phyloP scores from a whole-genome alignment of 2,113 vertebrate species.

The Pungitius pungitius region DNA sequence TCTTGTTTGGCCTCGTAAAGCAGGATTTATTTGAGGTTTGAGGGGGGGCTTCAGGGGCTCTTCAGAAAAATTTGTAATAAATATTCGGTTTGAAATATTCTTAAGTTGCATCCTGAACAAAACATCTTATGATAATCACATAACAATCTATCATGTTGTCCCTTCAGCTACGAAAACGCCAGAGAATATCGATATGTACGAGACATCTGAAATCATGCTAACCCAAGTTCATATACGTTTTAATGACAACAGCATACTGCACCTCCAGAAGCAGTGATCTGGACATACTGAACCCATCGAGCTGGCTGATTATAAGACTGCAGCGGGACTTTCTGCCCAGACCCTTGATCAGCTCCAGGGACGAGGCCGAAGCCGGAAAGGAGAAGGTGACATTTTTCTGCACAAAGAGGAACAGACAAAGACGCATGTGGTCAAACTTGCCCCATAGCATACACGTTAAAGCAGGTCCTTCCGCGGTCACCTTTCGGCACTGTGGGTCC shows the following conservation, averaged over 20 bases:
- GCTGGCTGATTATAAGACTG: constrained; percentile 81
- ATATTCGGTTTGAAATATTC: background rate
- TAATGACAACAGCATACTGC: background rate
- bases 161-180: background rate
- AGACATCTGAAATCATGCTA: background rate
- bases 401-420: background rate
- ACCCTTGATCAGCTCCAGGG: constrained; percentile 77
- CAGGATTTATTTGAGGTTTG: background rate
- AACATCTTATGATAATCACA: background rate
- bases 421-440: background rate
- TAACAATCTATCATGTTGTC: background rate
- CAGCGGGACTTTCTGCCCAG: constrained; percentile 71
- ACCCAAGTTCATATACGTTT: background rate
- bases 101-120: background rate
- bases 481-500: background rate
- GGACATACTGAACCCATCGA: constrained; percentile 81
- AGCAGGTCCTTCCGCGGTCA: background rate
- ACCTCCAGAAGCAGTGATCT: constrained; percentile 79
- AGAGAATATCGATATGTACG: background rate
- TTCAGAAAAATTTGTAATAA: background rate
- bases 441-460: background rate
- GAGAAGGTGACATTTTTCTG: constrained; percentile 81
- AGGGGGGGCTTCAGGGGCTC: background rate
- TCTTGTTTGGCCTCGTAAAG: background rate
- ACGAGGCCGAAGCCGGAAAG: constrained; percentile 81